These are phyloP conservation scores for Bos taurus DNA, from an alignment of 2,113 vertebrate species.

Conservation along the genomic window DNA sequence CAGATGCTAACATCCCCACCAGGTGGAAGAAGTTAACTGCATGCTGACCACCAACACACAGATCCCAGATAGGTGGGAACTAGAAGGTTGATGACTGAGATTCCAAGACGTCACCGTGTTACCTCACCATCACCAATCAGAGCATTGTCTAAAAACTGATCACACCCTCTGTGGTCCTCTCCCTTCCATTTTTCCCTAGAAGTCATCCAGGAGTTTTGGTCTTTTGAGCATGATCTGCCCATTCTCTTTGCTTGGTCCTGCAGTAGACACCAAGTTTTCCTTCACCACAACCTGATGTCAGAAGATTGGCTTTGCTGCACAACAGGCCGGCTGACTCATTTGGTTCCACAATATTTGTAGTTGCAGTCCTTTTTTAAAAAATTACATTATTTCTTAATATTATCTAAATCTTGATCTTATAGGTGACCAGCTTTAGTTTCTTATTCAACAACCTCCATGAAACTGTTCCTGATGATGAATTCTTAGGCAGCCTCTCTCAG, in stretches of 20 bases:
- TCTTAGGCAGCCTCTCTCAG: neutral
- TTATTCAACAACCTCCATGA: neutral
- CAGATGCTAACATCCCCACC: neutral
- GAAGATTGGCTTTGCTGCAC: neutral
- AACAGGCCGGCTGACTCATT: neutral
- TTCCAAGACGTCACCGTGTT: neutral
- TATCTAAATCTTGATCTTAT: neutral
- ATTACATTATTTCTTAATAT: neutral
- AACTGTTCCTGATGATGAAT: neutral
- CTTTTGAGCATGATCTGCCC: neutral
- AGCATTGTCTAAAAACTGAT: neutral
- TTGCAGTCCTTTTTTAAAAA: neutral
- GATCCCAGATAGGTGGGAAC: neutral
- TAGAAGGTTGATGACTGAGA: neutral
- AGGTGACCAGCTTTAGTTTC: neutral
- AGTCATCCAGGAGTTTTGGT: neutral
- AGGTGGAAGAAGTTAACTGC: neutral
- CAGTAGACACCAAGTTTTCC: neutral
- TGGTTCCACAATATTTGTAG: neutral
- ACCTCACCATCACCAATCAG: neutral
- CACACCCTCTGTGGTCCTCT: accelerated
- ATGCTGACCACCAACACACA: neutral
- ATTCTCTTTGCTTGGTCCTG: neutral
- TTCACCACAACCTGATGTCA: neutral
- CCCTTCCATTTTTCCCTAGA: neutral